These are phyloP conservation scores for Halictus ligatus DNA, from an alignment of 2,888 invertebrate genomes.

Conservation along the genomic window DNA sequence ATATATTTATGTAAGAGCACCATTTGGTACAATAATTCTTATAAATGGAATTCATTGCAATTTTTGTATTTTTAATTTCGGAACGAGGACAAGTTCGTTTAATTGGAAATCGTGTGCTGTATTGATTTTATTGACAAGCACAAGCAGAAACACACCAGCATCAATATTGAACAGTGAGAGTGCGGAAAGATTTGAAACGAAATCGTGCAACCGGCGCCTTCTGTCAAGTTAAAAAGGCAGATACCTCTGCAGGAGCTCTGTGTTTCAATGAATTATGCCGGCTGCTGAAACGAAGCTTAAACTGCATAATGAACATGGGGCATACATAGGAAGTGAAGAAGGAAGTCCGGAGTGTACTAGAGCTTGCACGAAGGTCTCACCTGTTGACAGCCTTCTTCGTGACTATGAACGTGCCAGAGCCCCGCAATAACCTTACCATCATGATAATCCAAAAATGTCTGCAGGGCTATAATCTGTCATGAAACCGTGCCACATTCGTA, in stretches of 20 bases:
- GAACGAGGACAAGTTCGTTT: neutral
- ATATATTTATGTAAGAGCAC: too few species aligned
- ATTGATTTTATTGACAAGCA: neutral
- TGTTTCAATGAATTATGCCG: conserved; percentile 23
- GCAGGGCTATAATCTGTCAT: neutral
- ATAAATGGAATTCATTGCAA: too few species aligned
- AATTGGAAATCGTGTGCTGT: neutral
- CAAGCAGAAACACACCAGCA: neutral
- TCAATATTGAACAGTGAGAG: neutral
- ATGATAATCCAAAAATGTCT: conserved; percentile 58
- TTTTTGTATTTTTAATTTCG: neutral
- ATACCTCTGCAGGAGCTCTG: neutral
- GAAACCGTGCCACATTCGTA: neutral
- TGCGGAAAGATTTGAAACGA: neutral
- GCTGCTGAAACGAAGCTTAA: conserved; percentile 20
- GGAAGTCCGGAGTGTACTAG: conserved; percentile 52
- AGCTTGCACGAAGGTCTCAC: conserved; percentile 56
- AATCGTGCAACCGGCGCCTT: neutral
- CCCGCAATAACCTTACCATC: conserved; percentile 36
- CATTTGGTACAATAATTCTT: too few species aligned
- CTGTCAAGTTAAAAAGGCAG: neutral
- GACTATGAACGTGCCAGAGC: conserved; percentile 45
- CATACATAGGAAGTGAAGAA: conserved; percentile 42
- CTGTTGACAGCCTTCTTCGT: conserved; percentile 65
- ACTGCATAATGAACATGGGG: conserved; percentile 43